phyloP scores from a whole-genome alignment of 2,888 invertebrate species.

The Buathra laborator region DNA sequence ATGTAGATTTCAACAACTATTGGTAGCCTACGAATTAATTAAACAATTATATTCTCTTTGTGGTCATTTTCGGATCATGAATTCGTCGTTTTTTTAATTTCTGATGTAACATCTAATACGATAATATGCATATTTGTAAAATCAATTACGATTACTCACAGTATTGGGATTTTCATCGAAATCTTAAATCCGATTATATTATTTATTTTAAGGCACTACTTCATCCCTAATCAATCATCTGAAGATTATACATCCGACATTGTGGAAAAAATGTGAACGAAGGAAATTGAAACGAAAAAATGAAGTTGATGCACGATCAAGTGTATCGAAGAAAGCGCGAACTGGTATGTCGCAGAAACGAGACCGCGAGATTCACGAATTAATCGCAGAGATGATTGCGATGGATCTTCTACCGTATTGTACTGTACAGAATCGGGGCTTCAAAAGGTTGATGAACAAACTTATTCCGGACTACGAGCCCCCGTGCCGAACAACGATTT shows the following conservation, averaged over 20 bases:
- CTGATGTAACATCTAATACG: no score
- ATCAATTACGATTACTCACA: no score
- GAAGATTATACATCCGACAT: not conserved
- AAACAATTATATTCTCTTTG: no score
- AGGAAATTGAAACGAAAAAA: slow-evolving; percentile 5
- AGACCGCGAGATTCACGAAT: slow-evolving; percentile 26
- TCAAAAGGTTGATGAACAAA: slow-evolving; percentile 17
- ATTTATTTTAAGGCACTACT: not conserved
- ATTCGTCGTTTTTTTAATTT: no score
- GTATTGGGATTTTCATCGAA: no score
- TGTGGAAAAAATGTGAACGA: not conserved
- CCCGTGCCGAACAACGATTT: slow-evolving; percentile 34
- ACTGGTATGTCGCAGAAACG: not conserved
- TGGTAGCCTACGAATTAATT: no score
- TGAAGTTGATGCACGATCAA: not conserved
- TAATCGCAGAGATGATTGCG: slow-evolving; percentile 36
- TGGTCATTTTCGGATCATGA: no score
- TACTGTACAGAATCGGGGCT: slow-evolving; percentile 27
- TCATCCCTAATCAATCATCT: not conserved
- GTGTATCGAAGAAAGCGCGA: not conserved
- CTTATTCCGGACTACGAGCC: slow-evolving; percentile 34
- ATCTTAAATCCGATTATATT: no score
- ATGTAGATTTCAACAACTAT: no score
- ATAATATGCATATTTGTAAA: no score
- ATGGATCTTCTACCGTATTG: slow-evolving; percentile 38